Evolutionary conservation across 2,113 vertebrate genomes (phyloP), one percentile per base, ranked within the genome.

Genomic region (Scartelaos histophorus): DNA sequence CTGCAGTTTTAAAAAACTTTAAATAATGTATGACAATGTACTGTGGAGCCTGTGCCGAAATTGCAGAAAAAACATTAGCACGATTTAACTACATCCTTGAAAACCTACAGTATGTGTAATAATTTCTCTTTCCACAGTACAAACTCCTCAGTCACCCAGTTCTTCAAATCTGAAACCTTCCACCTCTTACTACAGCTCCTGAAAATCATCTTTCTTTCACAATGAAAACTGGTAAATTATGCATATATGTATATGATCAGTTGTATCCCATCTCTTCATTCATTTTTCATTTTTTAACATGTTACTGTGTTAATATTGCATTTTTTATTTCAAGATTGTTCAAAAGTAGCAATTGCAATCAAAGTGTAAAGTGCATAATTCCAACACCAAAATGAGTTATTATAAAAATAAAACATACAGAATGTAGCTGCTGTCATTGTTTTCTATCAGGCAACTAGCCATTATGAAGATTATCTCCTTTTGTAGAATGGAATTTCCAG

Each of bases 171-270:
- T 91, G 71, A 93, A 92, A 76, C 77, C 88, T 29, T 82, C 82
- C 0, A 81, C 89, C 9, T 90, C 90, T 6, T 92, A 92, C 68
- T 92, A 88, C 82, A 90, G 70, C 90, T 87, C 93, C 61, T 92
- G 85, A 91, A 51, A 54, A 47, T 71, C 53, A 35, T 15, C 12
- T 15, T 3, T 53, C 17, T 16, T 4, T 53, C 7, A 43, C 16
- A 51, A 54, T 21, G 9, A 54, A 54, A 7, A 10, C n/a, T n/a
- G 10, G 19, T 54, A 21, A 54, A 11, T 54, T 54, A 21, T 54
- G 9, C 29, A 29, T 29, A 29, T 29, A 29, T 29, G 29, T 54
- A 2, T 3, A 21, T n/a, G 19, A 7, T n/a, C 51, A 54, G 5
- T 54, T 54, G 1, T 1, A 53, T n/a, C 19, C 9, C 19, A 17